These are phyloP conservation scores for Odocoileus hemionus DNA, from an alignment of 2,113 vertebrate genomes.

Conservation along the genomic window DNA sequence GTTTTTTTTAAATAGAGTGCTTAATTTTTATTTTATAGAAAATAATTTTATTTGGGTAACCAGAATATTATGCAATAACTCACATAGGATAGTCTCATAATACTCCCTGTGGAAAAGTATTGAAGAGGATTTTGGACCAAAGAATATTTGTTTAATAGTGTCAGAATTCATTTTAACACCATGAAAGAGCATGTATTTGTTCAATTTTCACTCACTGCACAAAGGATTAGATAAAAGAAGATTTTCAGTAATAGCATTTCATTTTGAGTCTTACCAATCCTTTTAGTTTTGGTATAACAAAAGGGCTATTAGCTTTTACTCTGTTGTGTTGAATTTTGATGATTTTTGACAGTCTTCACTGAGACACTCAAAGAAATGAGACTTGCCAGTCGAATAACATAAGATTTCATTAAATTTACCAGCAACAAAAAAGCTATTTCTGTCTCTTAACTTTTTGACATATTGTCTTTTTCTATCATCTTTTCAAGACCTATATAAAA, in stretches of 20 bases:
- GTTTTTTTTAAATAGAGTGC: not conserved
- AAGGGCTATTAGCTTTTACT: slow-evolving; percentile 76
- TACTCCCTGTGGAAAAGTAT: not conserved
- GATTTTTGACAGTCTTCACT: slow-evolving; percentile 77
- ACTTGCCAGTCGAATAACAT: slow-evolving; percentile 63
- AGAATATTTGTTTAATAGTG: slow-evolving; percentile 74
- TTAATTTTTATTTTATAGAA: not conserved
- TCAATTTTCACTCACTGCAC: slow-evolving; percentile 71
- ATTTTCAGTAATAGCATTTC: slow-evolving; percentile 78
- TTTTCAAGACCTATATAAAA: slow-evolving; percentile 7
- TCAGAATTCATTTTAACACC: slow-evolving; percentile 75
- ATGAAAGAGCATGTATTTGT: slow-evolving; percentile 69
- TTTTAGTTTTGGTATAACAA: slow-evolving; percentile 76
- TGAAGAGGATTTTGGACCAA: slow-evolving; percentile 44
- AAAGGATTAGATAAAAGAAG: slow-evolving; percentile 77
- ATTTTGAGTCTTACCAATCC: slow-evolving; percentile 75
- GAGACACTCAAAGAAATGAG: slow-evolving; percentile 59
- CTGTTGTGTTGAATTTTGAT: slow-evolving; percentile 74
- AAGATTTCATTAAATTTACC: slow-evolving; percentile 64
- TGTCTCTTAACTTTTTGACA: slow-evolving; percentile 49
- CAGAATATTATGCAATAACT: not conserved
- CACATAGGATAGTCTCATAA: not conserved
- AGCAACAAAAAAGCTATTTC: slow-evolving; percentile 40
- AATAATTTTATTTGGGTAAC: not conserved
- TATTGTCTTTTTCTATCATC: slow-evolving; percentile 21